Conservation (phyloP, 2,797 vertebrate genomes). For the Coranthus polyacanthus region DNA sequence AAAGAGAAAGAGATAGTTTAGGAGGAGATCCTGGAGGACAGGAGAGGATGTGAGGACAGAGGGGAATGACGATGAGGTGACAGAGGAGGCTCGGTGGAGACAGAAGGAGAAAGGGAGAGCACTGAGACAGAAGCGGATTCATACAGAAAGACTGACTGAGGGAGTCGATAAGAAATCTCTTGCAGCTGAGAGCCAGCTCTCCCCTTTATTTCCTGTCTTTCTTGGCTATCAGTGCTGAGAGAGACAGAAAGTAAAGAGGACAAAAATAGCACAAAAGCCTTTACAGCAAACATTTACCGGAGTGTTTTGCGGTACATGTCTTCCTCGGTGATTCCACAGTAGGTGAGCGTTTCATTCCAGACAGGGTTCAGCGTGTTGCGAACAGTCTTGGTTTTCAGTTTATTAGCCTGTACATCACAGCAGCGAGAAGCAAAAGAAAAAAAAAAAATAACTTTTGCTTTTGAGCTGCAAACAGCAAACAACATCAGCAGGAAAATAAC, state of each 20-base stretch:
- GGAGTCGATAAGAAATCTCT: conserved; percentile 59
- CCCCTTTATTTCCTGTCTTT: neutral
- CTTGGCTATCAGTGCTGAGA: neutral
- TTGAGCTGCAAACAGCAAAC: conserved; percentile 10
- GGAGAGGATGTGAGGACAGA: conserved; percentile 31
- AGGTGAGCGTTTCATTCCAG: conserved; percentile 93
- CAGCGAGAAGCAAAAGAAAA: conserved; percentile 21
- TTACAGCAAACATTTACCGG: conserved; percentile 78
- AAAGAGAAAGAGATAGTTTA: conserved; percentile 25
- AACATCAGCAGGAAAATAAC: conserved; percentile 7
- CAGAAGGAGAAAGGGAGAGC: conserved; percentile 9
- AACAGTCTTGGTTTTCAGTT: conserved; percentile 93
- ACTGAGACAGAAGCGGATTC: conserved; percentile 18
- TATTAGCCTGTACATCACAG: conserved; percentile 89
- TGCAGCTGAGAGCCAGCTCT: conserved; percentile 25
- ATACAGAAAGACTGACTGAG: conserved; percentile 39
- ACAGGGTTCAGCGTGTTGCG: conserved; percentile 92
- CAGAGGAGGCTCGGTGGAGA: conserved; percentile 26
- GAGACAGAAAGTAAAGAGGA: conserved; percentile 22
- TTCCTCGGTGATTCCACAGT: conserved; percentile 91
- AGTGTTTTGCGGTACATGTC: conserved; percentile 94
- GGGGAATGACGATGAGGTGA: conserved; percentile 13
- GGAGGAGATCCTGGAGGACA: conserved; percentile 42
- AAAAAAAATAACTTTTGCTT: conserved; percentile 1
- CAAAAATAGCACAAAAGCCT: conserved; percentile 43